These are phyloP conservation scores for Chinchilla lanigera DNA, from an alignment of 2,113 vertebrate species.

Conservation along the genomic window DNA sequence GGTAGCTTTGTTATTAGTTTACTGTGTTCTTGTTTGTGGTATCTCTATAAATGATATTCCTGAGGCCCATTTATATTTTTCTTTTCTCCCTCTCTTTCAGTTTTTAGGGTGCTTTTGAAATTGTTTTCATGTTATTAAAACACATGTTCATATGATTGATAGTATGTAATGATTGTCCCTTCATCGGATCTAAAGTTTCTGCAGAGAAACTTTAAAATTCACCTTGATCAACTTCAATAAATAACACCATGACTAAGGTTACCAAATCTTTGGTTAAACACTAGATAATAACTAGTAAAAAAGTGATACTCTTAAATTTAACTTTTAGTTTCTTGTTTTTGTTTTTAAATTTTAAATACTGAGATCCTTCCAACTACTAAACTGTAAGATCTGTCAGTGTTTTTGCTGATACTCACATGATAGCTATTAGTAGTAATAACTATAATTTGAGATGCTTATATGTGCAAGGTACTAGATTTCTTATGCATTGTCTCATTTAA, in stretches of 20 bases:
- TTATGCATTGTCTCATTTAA: conserved; percentile 5
- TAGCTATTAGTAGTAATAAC: neutral
- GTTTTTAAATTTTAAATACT: conserved; percentile 18
- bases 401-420: neutral
- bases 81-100: neutral
- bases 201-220: neutral
- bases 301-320: neutral
- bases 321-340: conserved; percentile 5
- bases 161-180: neutral
- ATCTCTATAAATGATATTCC: neutral
- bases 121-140: conserved; percentile 18
- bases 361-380: neutral
- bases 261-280: conserved; percentile 7
- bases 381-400: neutral
- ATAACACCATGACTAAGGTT: neutral
- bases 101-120: conserved; percentile 12
- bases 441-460: neutral
- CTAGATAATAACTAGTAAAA: neutral
- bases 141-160: neutral
- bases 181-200: neutral
- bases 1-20: neutral
- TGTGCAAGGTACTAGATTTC: neutral
- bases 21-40: neutral
- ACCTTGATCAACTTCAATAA: neutral
- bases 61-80: neutral